These are phyloP conservation scores for Coccyzus lansbergi DNA, from an alignment of 2,797 vertebrate species.

Conservation along the genomic window DNA sequence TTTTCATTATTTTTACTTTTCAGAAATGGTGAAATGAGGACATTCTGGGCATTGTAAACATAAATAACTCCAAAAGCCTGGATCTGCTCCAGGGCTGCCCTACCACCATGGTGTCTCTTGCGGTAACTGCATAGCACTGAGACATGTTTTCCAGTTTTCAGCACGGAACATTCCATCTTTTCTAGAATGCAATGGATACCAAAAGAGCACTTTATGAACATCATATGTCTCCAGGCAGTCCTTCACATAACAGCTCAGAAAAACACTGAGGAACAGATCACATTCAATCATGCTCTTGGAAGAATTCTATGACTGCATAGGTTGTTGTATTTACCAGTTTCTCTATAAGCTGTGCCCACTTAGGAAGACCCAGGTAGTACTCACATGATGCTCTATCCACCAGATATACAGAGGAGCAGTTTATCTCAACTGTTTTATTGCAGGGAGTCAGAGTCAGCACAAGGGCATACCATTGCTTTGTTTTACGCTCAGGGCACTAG, in stretches of 20 bases:
- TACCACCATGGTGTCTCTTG: fast-evolving
- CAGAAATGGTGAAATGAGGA: background rate
- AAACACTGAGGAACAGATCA: background rate
- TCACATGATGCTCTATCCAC: background rate
- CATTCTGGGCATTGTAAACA: background rate
- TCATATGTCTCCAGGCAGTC: background rate
- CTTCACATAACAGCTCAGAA: background rate
- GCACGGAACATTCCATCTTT: background rate
- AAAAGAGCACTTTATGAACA: background rate
- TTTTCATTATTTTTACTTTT: background rate
- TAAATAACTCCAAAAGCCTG: background rate
- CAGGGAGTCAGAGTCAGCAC: background rate
- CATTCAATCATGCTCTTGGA: background rate
- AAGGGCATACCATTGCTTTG: background rate
- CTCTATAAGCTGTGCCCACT: background rate
- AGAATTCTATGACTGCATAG: background rate
- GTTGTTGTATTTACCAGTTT: background rate
- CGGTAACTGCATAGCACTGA: background rate
- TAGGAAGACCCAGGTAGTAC: background rate
- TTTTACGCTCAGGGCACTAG: background rate
- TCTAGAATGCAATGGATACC: background rate
- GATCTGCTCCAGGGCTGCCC: background rate
- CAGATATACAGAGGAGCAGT: background rate
- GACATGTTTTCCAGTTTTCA: background rate
- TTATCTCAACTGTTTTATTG: background rate